Percentiles rank a stretch among this genome's conserved stretches.
phyloP scores from a whole-genome alignment of 1,140 invertebrate species.

The Araneus ventricosus region DNA sequence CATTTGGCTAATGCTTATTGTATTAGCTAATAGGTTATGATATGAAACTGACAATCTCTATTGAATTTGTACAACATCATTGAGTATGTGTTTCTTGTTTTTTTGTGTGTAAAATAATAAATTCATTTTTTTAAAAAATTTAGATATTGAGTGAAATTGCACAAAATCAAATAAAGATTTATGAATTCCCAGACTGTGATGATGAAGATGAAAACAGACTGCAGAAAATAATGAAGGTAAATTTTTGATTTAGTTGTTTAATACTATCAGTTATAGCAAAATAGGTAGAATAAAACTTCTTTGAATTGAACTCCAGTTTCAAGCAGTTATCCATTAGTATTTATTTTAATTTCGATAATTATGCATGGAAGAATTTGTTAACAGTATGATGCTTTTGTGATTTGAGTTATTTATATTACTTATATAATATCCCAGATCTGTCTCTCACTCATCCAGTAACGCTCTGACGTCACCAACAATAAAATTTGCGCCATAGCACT shows the following conservation, averaged over 20 bases:
- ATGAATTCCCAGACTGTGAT: slow-evolving; percentile 94
- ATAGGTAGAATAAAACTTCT: no score
- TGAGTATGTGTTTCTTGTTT: neutral
- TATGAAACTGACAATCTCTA: neutral
- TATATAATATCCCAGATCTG: no score
- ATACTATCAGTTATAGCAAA: no score
- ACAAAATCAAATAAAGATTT: slow-evolving; percentile 99
- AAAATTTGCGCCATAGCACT: no score
- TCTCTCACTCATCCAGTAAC: no score
- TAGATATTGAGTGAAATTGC: slow-evolving; percentile 98
- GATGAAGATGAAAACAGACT: slow-evolving; percentile 86
- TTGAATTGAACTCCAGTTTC: no score
- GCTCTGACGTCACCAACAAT: no score
- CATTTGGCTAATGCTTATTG: neutral
- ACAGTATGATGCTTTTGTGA: no score
- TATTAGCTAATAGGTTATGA: neutral
- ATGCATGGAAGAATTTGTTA: no score
- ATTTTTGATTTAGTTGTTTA: slow-evolving; percentile 80
- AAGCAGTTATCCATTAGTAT: no score
- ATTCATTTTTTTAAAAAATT: neutral
- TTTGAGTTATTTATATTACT: no score
- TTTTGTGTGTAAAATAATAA: neutral
- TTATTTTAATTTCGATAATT: no score
- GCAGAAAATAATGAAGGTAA: slow-evolving; percentile 86
- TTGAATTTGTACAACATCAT: neutral